These are phyloP conservation scores for Drosophila macrospina DNA, from an alignment of 2,888 invertebrate genomes.

Conservation along the genomic window DNA sequence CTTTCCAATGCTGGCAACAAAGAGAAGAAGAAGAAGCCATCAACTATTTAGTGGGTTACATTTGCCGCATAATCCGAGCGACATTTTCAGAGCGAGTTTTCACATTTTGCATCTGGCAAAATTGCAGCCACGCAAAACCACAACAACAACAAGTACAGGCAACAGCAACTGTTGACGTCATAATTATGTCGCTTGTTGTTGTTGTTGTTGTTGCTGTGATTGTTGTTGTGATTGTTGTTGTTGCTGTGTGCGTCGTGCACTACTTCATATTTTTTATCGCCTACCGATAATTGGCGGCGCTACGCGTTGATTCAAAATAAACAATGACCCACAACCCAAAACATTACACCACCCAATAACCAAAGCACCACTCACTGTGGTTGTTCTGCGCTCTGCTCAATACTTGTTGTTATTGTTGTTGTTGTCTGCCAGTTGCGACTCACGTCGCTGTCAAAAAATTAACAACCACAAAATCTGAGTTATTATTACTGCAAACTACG, in stretches of 20 bases:
- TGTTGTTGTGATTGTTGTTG: constrained; percentile 17
- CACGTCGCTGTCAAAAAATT: constrained; percentile 73
- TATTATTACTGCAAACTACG: constrained; percentile 65
- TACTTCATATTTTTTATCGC: constrained; percentile 68
- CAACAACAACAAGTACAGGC: constrained; percentile 34
- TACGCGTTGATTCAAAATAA: constrained; percentile 67
- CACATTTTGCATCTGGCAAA: constrained; percentile 62
- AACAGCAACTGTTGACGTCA: constrained; percentile 62
- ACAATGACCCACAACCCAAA: constrained; percentile 59
- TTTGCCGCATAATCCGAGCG: constrained; percentile 45
- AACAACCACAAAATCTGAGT: constrained; percentile 78
- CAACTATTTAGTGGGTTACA: constrained; percentile 23
- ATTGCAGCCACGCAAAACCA: constrained; percentile 38
- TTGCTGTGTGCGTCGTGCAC: constrained; percentile 24
- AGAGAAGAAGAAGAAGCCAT: neutral
- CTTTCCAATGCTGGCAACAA: too few species aligned
- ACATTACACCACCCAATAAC: constrained; percentile 8
- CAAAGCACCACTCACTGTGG: constrained; percentile 11
- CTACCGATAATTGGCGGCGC: constrained; percentile 72
- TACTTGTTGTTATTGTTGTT: constrained; percentile 19
- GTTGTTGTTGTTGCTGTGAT: constrained; percentile 5
- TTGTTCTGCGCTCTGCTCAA: constrained; percentile 22
- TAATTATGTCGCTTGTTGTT: constrained; percentile 54
- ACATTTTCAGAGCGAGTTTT: constrained; percentile 26
- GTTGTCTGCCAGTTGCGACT: constrained; percentile 61